Conservation (phyloP, 2,888 invertebrate species). For the Scaeva pyrastri region DNA sequence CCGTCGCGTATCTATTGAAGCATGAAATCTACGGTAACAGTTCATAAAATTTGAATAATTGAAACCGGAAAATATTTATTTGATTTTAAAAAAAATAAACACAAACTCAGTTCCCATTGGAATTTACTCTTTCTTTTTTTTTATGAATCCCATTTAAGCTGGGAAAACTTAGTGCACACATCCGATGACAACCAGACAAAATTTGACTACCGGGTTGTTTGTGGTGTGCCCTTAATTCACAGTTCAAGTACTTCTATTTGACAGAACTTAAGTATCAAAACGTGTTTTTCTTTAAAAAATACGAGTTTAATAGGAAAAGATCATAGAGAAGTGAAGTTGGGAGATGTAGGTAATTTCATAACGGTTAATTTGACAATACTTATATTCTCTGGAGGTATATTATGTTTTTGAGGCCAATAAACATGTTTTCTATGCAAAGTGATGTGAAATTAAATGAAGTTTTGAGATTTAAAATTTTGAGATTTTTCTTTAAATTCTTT, state of each 20-base stretch:
- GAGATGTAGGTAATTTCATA: no score
- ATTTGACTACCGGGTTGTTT: not conserved
- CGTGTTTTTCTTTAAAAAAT: no score
- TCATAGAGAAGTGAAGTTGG: no score
- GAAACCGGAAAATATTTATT: constrained; percentile 74
- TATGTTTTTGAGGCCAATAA: no score
- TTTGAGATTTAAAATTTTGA: no score
- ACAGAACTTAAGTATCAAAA: not conserved
- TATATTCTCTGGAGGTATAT: no score
- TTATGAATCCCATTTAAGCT: constrained; percentile 41
- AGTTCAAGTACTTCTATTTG: not conserved
- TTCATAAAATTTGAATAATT: constrained; percentile 68
- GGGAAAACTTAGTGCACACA: constrained; percentile 5
- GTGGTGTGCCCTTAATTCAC: not conserved
- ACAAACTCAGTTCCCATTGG: constrained; percentile 51
- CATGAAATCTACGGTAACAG: constrained; percentile 57
- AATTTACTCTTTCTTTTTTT: constrained; percentile 12
- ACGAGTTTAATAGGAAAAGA: no score
- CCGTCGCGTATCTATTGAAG: constrained; percentile 58
- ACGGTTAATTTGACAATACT: no score
- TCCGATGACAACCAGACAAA: not conserved
- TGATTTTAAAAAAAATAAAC: constrained; percentile 36
- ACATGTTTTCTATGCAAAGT: no score
- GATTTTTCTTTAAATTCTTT: no score
- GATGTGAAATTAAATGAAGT: no score